A percentile compares a stretch with the other conserved stretches of the same genome.
Conservation (phyloP, 2,797 vertebrate genomes). For the Apogon talboti region DNA sequence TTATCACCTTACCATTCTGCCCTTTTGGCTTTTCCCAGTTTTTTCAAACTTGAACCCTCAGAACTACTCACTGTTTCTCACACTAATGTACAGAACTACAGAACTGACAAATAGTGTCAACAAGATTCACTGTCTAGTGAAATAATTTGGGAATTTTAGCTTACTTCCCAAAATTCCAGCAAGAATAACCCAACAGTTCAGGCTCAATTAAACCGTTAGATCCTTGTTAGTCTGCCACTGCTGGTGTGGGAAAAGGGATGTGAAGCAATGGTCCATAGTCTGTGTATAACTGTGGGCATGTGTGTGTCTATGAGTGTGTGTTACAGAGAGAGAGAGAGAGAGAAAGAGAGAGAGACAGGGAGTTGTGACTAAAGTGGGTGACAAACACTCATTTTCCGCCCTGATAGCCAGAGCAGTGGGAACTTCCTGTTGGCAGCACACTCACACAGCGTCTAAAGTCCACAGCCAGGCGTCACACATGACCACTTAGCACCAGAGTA, state of each 20-base stretch:
- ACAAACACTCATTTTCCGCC: slow-evolving; percentile 85
- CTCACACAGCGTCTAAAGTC: slow-evolving; percentile 70
- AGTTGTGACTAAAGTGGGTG: slow-evolving; percentile 70
- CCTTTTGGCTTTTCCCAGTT: background rate
- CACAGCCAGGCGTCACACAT: slow-evolving; percentile 15
- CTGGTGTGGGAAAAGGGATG: slow-evolving; percentile 67
- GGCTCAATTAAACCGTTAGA: slow-evolving; percentile 63
- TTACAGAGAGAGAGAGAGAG: slow-evolving; percentile 20
- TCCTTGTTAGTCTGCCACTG: slow-evolving; percentile 36
- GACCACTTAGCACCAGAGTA: slow-evolving; percentile 16
- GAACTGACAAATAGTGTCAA: background rate
- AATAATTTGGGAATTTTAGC: slow-evolving; percentile 33
- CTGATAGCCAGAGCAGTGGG: slow-evolving; percentile 84
- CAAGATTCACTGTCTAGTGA: slow-evolving; percentile 56
- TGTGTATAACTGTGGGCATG: slow-evolving; percentile 22
- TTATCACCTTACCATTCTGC: background rate
- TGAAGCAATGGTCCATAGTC: slow-evolving; percentile 50
- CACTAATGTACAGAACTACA: background rate
- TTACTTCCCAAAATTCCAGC: slow-evolving; percentile 43
- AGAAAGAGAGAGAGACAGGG: slow-evolving; percentile 21
- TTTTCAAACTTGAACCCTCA: slow-evolving; percentile 25
- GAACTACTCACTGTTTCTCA: slow-evolving; percentile 1
- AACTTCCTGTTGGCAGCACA: slow-evolving; percentile 79
- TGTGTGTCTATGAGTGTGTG: slow-evolving; percentile 23
- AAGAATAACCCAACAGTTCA: slow-evolving; percentile 41